A percentile compares a stretch with the other conserved stretches of the same genome.
These are phyloP conservation scores for Isoperla grammatica DNA, from an alignment of 2,888 invertebrate genomes.

Conservation along the genomic window DNA sequence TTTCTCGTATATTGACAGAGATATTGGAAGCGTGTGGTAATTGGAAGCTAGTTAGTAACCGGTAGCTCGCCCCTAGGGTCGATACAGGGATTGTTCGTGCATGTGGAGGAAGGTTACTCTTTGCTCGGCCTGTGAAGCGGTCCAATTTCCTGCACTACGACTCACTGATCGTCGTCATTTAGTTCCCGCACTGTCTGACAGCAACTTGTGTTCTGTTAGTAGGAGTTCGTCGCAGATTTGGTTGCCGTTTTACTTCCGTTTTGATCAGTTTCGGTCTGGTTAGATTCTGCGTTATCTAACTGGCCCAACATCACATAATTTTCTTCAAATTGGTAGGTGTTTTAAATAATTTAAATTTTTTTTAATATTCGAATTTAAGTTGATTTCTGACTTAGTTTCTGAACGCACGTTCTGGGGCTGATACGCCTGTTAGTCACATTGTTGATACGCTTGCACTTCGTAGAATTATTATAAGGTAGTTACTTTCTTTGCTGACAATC, in stretches of 20 bases:
- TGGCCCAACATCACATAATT: conserved; percentile 30
- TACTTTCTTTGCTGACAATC: too few species aligned
- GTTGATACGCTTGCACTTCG: too few species aligned
- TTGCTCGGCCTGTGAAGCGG: conserved; percentile 20
- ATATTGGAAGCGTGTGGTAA: too few species aligned
- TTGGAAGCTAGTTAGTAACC: too few species aligned
- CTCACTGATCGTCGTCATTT: conserved; percentile 42
- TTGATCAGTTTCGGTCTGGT: conserved; percentile 35
- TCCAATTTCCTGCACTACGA: conserved; percentile 11
- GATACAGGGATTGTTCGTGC: background rate
- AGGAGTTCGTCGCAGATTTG: conserved; percentile 44
- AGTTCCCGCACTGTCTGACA: conserved; percentile 58
- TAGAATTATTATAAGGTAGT: too few species aligned
- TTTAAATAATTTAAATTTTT: conserved; percentile 20
- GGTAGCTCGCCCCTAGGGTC: too few species aligned
- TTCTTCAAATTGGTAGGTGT: conserved; percentile 32
- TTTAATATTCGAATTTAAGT: conserved; percentile 9
- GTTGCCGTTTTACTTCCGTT: conserved; percentile 45
- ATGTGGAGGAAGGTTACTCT: conserved; percentile 16
- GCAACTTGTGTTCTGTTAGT: conserved; percentile 59
- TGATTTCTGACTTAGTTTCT: background rate
- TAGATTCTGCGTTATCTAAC: conserved; percentile 30
- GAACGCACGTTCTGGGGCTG: background rate
- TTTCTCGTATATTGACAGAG: too few species aligned
- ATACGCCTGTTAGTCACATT: background rate